These are phyloP conservation scores for Hypsibius dujardini DNA, from an alignment of 1,140 invertebrate genomes.

Conservation along the genomic window DNA sequence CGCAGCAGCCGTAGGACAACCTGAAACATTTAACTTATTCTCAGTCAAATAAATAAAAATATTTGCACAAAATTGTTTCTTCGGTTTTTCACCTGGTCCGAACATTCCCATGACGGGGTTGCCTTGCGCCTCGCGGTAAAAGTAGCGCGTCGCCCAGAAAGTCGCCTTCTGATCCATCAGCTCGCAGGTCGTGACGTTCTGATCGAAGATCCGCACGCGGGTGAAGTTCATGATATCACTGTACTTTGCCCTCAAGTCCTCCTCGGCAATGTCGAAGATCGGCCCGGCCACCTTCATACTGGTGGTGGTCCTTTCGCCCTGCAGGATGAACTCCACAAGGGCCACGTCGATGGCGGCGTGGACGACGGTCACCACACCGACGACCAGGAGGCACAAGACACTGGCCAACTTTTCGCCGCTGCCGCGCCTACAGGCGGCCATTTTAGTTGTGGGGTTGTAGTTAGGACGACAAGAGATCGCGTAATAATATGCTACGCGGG, in stretches of 20 bases:
- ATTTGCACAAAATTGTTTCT: background rate
- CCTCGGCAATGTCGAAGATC: background rate
- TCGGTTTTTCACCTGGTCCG: background rate
- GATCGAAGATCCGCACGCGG: slow-evolving; percentile 2
- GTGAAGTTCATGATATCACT: background rate
- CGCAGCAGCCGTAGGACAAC: slow-evolving; percentile 9
- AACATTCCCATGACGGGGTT: slow-evolving; percentile 13
- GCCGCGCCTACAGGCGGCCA: background rate
- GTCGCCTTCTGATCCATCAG: slow-evolving; percentile 15
- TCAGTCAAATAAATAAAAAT: background rate
- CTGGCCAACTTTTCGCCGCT: background rate
- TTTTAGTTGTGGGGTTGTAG: background rate
- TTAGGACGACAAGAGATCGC: too few relatives aligned
- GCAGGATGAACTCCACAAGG: background rate
- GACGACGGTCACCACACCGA: too few relatives aligned
- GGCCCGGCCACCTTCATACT: background rate
- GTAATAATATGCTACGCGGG: background rate
- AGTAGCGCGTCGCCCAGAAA: slow-evolving; percentile 12
- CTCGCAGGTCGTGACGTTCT: slow-evolving; percentile 7
- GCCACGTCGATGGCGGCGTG: background rate
- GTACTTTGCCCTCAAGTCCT: background rate
- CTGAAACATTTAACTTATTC: background rate
- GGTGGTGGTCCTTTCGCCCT: background rate
- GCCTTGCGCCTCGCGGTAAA: background rate
- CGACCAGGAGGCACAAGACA: background rate